Evolutionary conservation across 1,140 invertebrate genomes (phyloP), one percentile per base, ranked within the genome.

Genomic region (Trichonephila inaurata): DNA sequence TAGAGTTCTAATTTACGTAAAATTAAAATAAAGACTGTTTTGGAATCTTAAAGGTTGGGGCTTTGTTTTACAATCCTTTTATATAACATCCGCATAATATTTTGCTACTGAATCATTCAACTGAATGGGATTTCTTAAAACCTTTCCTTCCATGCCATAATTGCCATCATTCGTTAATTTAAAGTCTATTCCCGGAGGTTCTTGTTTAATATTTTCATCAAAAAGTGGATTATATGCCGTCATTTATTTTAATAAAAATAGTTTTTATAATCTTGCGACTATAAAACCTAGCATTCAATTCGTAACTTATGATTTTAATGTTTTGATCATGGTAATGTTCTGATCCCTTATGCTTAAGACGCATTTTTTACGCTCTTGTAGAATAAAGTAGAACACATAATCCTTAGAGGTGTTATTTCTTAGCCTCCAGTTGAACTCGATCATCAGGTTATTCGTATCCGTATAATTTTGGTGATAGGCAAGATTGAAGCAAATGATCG

Each of bases 301-400:
- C 28, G 16, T 16, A 16, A 89, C 44, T 69, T 89, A 62, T 18
- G 7, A 18, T 4, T 89, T 89, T 21, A 89, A 69, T 40, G 87
- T 89, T 69, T 89, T 89, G 24, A 89, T 89, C 61, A 89, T 89
- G 33, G 24, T 44, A 69, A 66, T 44, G 12, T 89, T 64, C n/a
- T 69, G 28, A 69, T 89, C 44, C 44, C n/a, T 66, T 44, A 3
- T 44, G 44, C 2, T 60, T 0, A n/a, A 24, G 62, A 1, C 1
- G 19, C 66, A 72, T 44, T 89, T 89, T 1, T 72, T 89, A 16
- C 87, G 0, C 44, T 89, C 28, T n/a, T 66, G 24, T 51, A 66
- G 4, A 10, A 89, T 89, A 6, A 89, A 89, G n/a, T 89, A 89
- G 33, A n/a, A 64, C 24, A 69, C 40, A 16, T 72, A 89, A 12